Base-by-base conservation (phyloP, 2,797 vertebrate genomes). In the Sebastolobus alascanus region DNA sequence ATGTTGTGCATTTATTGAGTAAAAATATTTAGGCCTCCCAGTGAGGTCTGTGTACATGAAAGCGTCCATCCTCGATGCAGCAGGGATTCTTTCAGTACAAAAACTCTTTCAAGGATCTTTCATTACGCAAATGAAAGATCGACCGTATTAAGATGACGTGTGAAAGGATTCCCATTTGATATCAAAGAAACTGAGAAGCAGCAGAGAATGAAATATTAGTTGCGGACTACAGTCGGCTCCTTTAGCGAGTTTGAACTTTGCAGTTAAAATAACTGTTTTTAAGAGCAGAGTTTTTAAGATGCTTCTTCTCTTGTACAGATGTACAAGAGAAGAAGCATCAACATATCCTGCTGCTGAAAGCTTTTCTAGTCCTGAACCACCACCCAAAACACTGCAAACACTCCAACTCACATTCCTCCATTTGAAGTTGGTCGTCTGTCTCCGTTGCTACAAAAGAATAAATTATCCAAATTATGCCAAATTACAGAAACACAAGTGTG, bases 341-440 rank as follows among this genome's bases (percentile, higher is more conserved):
- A 74, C 75, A 66, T 43, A 40, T 80, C 73, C 74, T 83, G 84
- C 75, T 61, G 80, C 77, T 78, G 25, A 78, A 80, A 85, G 83
- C 68, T 82, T 73, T 43, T 75, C 56, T 73, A 73, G 35, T 50
- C 31, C 61, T 70, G 33, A 92, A 91, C 94, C 94, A 92, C 86
- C 93, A 95, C 92, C 95, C 89, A 90, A 87, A 89, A 92, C 89
- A 90, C 90, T 73, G 86, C 90, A 94, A 92, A 91, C 91, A 85
- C 92, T 87, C 89, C 81, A 87, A 96, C 96, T 96, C 96, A 96
- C 96, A 94, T 96, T 95, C 89, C 92, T 96, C 95, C 95, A 82
- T 96, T 96, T 90, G 94, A 84, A 87, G 95, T 80, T 84, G 94
- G 77, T 75, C 92, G 87, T 87, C 91, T 94, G 87, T 89, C 91